A percentile compares a stretch with the other conserved stretches of the same genome.
Evolutionary conservation across 2,888 invertebrate genomes (phyloP).

Genomic region (Cyclophora punctaria): DNA sequence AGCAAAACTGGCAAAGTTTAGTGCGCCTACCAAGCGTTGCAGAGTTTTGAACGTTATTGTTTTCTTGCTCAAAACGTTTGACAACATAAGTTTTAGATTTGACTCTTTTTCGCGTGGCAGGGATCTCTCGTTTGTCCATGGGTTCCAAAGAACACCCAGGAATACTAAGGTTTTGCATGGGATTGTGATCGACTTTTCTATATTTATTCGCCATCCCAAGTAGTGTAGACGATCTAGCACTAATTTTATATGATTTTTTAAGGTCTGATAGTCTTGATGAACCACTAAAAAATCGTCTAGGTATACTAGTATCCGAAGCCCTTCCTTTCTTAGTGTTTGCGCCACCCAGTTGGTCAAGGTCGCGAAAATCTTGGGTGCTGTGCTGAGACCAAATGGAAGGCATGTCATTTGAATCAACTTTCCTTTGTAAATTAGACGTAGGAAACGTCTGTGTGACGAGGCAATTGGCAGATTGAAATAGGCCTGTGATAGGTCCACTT

Average conservation of each 20-base stretch:
- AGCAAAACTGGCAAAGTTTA: conserved; percentile 6
- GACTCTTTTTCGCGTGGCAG: not conserved
- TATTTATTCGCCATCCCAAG: too few species aligned
- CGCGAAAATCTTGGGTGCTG: conserved; percentile 22
- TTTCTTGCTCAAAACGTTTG: not conserved
- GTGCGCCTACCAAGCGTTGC: conserved; percentile 1
- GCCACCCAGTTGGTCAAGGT: conserved; percentile 20
- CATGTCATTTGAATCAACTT: conserved; percentile 16
- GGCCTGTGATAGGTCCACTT: conserved; percentile 20
- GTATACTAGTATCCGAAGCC: conserved; percentile 16
- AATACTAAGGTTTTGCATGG: too few species aligned
- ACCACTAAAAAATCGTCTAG: conserved; percentile 18
- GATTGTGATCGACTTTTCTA: too few species aligned
- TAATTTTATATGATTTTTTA: too few species aligned
- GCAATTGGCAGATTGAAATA: conserved; percentile 20
- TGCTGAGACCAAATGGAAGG: conserved; percentile 24
- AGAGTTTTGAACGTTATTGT: not conserved
- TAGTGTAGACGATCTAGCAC: too few species aligned
- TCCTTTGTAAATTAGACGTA: conserved; percentile 15
- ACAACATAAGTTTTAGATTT: not conserved
- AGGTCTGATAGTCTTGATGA: conserved; percentile 4
- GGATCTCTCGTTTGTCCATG: not conserved
- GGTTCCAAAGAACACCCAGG: not conserved
- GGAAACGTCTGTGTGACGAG: conserved; percentile 15
- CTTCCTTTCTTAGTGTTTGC: conserved; percentile 12